Base-by-base conservation (phyloP, 2,888 invertebrate genomes). In the Leptinotarsa peninsularis region DNA sequence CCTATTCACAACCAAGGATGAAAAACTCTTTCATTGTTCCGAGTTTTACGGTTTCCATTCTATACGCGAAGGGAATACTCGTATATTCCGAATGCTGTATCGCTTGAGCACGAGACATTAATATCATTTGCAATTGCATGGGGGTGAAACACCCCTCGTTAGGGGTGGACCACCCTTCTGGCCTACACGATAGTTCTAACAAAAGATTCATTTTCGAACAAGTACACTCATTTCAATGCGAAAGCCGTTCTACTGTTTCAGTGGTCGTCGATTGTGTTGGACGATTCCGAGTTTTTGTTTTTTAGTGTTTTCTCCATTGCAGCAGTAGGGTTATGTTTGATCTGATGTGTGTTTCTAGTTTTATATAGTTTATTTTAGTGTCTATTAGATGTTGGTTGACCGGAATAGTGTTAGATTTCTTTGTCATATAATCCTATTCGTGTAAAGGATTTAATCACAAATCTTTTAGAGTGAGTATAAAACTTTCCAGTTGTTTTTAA, bases 121-220 rank as follows among this genome's bases (percentile, higher is more conserved):
- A 70, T 70, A 49, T 58, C 70, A 70, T 70, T 70, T 49, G 70
- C 70, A 58, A 58, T 70, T 18, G 58, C 49, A 70, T 70, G 58
- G 70, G 63, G 70, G 58, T 70, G 70, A 43, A 70, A 49, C 70
- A 58, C 70, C 70, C 58, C 49, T 70, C 49, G 70, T 70, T 70
- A 70, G 70, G 70, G 70, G 70, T 70, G 70, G 70, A 58, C 70
- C 70, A 70, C 70, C 70, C 70, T 70, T 70, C 69, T 49, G 54
- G 56, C 56, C 13, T 58, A 49, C 49, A 70, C 58, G 49, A 56
- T 56, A 70, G 21, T 70, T 58, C 49, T 58, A 49, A 58, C 70
- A 70, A 58, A 58, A 58, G 58, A 70, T 58, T 70, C 70, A 70
- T 58, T 70, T 56, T 49, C 49, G 58, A 70, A 70, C 70, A 63